Base-by-base conservation (phyloP, 1,140 invertebrate genomes). In the Fopius arisanus region DNA sequence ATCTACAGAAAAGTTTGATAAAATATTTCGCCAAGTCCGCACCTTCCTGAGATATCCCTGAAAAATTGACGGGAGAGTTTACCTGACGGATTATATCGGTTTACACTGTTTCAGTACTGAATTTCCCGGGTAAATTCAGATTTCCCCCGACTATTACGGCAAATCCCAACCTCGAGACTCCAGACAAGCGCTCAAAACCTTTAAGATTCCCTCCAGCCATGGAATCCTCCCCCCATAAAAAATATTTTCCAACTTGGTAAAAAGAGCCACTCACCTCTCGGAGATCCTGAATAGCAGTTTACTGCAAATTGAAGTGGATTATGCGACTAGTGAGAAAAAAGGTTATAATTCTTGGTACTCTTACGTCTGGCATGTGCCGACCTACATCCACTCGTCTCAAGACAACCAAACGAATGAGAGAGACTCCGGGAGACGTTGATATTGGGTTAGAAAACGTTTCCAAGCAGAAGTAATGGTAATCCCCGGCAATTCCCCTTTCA, bases 301-400 rank as follows among this genome's bases (percentile, higher is more conserved):
- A 86, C 80, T 82, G 84, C 81, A 84, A 87, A 86, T 85, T 85
- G 82, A 81, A 85, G 79, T 80, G 78, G 83, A 86, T 85, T 86
- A 85, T 26, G 54, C 9, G 54, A 62, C 54, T 63, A 62, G 19
- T 21, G 9, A 48, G 67, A 28, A 33, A 28, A n/a, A 66, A 72
- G 59, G 29, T 72, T 67, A 73, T 65, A 65, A 65, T 81, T 73
- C 48, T 26, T 23, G 43, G 54, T 23, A 59, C 21, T 26, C 54
- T 0, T 2, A 28, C 23, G 54, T 59, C 54, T 70, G 67, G 67
- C 72, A 70, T 75, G 51, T 43, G 77, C 74, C 14, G 16, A 19
- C 19, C 29, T 28, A 68, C 66, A 16, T 41, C 66, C 33, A 43
- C 65, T 72, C 33, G 40, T 73, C 71, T 16, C 16, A 54, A 3